Base-by-base conservation (phyloP, 23 tunicate genomes). In the Styela plicata region DNA sequence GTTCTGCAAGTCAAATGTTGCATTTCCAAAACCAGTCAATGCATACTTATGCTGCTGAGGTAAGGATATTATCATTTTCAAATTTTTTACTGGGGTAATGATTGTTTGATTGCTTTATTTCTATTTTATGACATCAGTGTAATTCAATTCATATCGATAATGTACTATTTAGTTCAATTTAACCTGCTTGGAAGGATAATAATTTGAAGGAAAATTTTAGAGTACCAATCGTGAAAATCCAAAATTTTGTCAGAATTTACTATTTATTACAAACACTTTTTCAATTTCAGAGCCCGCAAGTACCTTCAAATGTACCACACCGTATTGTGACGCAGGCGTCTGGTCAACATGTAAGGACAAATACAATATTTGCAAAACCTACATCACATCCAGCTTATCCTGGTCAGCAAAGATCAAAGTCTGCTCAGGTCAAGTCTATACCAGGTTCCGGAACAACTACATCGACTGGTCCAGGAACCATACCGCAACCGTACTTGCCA, bases 291-390 rank as follows among this genome's bases (percentile, higher is more conserved):
- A 71, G 77, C 35, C 77, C 77, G 10, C 64, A 36, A 28, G 65
- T 29, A 5, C 24, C 70, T 65, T 22, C 67, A 26, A 52, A 24
- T 0, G 81, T 53, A 7, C 64, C 27, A 44, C 81, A 76, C 81
- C 52, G 66, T 1, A 76, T 44, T 44, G 81, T 76, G 81, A 33
- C 81, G 64, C 81, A 76, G 18, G 81, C 52, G 65, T 76, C 81
- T 20, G 81, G 81, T 5, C 81, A 76, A 21, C 81, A 76, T 57
- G 18, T 76, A 24, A 76, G 22, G 28, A 76, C 81, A 27, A 76
- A 76, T 24, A 76, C 81, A 44, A 76, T 76, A 32, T 76, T 76
- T 44, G 27, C 81, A 76, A 76, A 53, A 24, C 81, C 81, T 7
- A 30, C 34, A 5, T 44, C 13, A 44, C n/a, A n/a, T n/a, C 31